phyloP scores from a whole-genome alignment of 2,113 vertebrate species.

The Columba janthina region DNA sequence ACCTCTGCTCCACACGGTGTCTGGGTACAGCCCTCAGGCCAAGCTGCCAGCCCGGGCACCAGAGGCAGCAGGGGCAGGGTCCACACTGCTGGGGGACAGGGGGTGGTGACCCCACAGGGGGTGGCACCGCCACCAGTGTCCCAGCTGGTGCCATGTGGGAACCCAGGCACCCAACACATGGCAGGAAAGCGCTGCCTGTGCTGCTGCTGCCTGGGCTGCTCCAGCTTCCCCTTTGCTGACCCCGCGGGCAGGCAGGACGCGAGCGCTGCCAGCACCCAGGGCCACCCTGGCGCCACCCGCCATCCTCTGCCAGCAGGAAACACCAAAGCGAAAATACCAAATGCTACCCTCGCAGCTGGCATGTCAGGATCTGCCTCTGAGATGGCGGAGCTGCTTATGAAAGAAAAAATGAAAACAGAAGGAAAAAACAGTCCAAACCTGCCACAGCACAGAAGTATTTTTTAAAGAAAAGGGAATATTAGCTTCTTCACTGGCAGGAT shows the following conservation, averaged over 20 bases:
- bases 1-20: background rate
- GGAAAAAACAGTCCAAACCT: background rate
- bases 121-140: background rate
- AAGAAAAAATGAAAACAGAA: fast-evolving
- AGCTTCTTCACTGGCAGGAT: background rate
- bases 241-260: fast-evolving
- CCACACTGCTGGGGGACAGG: fast-evolving
- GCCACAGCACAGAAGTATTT: background rate
- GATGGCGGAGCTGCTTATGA: background rate
- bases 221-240: background rate
- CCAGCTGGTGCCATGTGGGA: background rate
- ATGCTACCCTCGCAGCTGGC: fast-evolving
- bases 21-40: background rate
- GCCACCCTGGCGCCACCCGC: background rate
- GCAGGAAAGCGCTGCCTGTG: background rate
- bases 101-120: no score
- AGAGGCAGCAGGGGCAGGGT: background rate
- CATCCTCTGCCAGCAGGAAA: fast-evolving
- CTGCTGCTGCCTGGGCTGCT: fast-evolving
- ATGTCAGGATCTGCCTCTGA: background rate
- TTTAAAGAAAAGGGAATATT: no score
- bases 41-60: background rate
- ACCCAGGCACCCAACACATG: background rate
- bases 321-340: background rate
- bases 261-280: background rate